These are phyloP conservation scores for Archilochus colubris DNA, from an alignment of 2,113 vertebrate genomes.

Conservation along the genomic window DNA sequence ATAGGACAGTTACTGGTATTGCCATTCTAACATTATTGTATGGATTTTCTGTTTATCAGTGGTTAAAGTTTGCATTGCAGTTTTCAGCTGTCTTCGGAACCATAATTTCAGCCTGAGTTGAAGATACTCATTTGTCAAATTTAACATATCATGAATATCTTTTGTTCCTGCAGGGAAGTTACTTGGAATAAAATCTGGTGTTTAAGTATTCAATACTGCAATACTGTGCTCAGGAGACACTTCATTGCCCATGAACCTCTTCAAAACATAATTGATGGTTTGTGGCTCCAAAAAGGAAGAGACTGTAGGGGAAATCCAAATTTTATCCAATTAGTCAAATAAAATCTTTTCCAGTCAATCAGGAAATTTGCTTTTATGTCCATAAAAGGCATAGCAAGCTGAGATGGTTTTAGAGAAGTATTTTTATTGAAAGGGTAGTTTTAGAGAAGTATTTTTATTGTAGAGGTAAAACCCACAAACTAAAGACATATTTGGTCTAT, in stretches of 20 bases:
- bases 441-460: neutral
- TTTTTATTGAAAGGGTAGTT: neutral
- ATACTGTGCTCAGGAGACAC: neutral
- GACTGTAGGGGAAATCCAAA: neutral
- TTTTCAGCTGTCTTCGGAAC: conserved; percentile 7
- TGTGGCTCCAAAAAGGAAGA: neutral
- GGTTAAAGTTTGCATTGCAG: neutral
- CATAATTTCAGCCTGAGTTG: neutral
- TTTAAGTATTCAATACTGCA: neutral
- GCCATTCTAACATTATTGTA: neutral
- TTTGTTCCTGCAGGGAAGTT: neutral
- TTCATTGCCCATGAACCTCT: neutral
- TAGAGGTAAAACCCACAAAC: neutral
- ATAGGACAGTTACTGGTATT: neutral
- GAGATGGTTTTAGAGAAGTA: neutral
- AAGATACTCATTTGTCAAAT: neutral
- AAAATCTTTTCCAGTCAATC: conserved; percentile 12
- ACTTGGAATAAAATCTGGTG: neutral
- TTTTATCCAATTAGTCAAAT: conserved; percentile 46
- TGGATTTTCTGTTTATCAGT: neutral
- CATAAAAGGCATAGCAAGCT: neutral
- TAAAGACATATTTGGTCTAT: neutral
- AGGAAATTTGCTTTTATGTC: neutral
- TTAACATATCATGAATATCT: neutral
- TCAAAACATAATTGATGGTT: conserved; percentile 1